A percentile compares a stretch with the other conserved stretches of the same genome.
phyloP scores from a whole-genome alignment of 2,888 invertebrate genomes.

The Caenorhabditis zanzibari region DNA sequence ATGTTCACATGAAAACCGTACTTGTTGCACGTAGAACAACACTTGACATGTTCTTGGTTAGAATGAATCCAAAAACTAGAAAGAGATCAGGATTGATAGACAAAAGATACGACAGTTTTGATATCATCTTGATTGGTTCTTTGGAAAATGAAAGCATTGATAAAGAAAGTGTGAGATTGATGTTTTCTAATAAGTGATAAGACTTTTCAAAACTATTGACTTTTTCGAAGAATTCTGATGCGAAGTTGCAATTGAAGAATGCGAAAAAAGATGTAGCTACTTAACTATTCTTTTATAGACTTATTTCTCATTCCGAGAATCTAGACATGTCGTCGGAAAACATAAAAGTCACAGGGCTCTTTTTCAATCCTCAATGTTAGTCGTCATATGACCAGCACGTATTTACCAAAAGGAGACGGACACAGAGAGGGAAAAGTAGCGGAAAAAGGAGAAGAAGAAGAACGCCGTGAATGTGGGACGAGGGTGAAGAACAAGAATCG shows the following conservation, averaged over 20 bases:
- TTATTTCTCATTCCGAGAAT: neutral
- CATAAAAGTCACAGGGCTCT: constrained; percentile 36
- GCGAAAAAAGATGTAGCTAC: neutral
- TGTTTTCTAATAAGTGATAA: constrained; percentile 35
- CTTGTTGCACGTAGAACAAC: constrained; percentile 52
- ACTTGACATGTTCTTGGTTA: constrained; percentile 13
- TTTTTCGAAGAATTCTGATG: neutral
- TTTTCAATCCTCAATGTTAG: constrained; percentile 7
- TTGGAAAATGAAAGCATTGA: constrained; percentile 21
- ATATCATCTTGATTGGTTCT: constrained; percentile 2
- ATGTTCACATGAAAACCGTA: constrained; percentile 55
- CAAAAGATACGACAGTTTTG: constrained; percentile 20
- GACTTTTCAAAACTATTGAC: neutral
- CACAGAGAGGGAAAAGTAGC: neutral
- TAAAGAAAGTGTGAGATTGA: constrained; percentile 47
- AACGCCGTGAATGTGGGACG: constrained; percentile 32
- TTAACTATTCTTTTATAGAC: constrained; percentile 17
- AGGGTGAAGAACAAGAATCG: constrained; percentile 44
- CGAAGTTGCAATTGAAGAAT: neutral
- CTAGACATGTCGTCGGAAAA: constrained; percentile 7
- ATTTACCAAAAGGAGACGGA: constrained; percentile 50
- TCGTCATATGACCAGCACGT: constrained; percentile 55
- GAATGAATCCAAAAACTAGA: constrained; percentile 5
- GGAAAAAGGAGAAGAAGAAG: neutral
- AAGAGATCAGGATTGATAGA: constrained; percentile 1